Base-by-base conservation (phyloP, 2,888 invertebrate genomes). In the Melanotus villosus region DNA sequence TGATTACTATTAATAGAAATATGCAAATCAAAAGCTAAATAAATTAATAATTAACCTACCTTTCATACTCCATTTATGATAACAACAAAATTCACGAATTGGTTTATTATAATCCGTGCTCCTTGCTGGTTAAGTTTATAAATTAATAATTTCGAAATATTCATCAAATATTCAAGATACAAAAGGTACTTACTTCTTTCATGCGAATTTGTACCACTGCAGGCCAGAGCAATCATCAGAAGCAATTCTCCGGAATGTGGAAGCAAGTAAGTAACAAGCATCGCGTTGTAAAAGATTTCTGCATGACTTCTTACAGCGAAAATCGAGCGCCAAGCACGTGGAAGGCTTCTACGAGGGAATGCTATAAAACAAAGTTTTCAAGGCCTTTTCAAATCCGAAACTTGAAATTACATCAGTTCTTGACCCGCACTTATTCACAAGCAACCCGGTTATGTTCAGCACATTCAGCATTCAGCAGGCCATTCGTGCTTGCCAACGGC, bases 381-480 rank as follows among this genome's bases (percentile, higher is more conserved):
- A 47, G 26, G 26, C 6, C n/a, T 26, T 14, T 47, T 2, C 9
- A n/a, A 12, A 7, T 4, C 47, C 9, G 4, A 14, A 3, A 3
- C 23, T 47, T 1, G 19, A n/a, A 32, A 45, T 66, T 60, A 43
- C 34, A 52, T 54, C 2, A 34, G 16, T 59, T 66, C 59, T 30
- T 67, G 65, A 66, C 68, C 64, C 64, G 62, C 67, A 67, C 67
- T 62, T 57, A 54, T 43, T 14, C 30, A 56, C 67, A 26, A 41
- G 34, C 56, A 67, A 67, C 62, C 67, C 36, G 62, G 67, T 67
- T 67, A 62, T 62, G 62, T 56, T 62, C 62, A n/a, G n/a, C n/a
- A n/a, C n/a, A n/a, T n/a, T n/a, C n/a, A n/a, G n/a, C n/a, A n/a
- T n/a, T n/a, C n/a, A 45, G 54, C 41, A 66, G 58, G 16, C 65